phyloP scores from a whole-genome alignment of 2,113 vertebrate species.

The Zingel zingel region DNA sequence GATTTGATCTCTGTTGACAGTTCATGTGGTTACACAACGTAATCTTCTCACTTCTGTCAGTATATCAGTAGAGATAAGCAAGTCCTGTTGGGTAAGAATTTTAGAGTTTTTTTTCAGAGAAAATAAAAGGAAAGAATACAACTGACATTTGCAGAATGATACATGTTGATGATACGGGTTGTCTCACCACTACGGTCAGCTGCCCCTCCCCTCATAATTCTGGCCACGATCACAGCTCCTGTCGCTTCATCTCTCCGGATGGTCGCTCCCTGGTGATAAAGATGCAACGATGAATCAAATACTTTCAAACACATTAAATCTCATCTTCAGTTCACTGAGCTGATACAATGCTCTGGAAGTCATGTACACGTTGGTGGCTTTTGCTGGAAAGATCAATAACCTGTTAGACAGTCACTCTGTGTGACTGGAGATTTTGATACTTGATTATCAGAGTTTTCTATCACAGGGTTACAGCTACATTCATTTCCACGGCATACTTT shows the following conservation, averaged over 20 bases:
- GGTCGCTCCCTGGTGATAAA: slow-evolving; percentile 90
- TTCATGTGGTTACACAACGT: slow-evolving; percentile 61
- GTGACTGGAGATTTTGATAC: not conserved
- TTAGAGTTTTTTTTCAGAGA: not conserved
- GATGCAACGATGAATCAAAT: not conserved
- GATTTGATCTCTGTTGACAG: slow-evolving; percentile 74
- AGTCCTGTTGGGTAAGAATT: slow-evolving; percentile 13
- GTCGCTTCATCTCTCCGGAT: slow-evolving; percentile 94
- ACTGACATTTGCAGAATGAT: not conserved
- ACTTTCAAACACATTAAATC: not conserved
- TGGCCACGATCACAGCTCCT: slow-evolving; percentile 92
- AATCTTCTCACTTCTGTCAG: slow-evolving; percentile 64
- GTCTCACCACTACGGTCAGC: slow-evolving; percentile 93
- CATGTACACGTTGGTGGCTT: not conserved
- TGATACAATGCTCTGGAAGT: not conserved
- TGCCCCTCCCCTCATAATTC: slow-evolving; percentile 95
- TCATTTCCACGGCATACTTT: not conserved
- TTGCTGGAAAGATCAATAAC: slow-evolving; percentile 8
- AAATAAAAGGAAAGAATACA: not conserved
- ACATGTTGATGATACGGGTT: not conserved
- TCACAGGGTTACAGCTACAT: too few relatives aligned
- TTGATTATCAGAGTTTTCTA: not conserved
- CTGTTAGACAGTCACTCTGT: not conserved
- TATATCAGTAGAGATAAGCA: slow-evolving; percentile 34
- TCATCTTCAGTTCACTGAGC: not conserved